These are phyloP conservation scores for Prionailurus viverrinus DNA, from an alignment of 2,113 vertebrate species.

Conservation along the genomic window DNA sequence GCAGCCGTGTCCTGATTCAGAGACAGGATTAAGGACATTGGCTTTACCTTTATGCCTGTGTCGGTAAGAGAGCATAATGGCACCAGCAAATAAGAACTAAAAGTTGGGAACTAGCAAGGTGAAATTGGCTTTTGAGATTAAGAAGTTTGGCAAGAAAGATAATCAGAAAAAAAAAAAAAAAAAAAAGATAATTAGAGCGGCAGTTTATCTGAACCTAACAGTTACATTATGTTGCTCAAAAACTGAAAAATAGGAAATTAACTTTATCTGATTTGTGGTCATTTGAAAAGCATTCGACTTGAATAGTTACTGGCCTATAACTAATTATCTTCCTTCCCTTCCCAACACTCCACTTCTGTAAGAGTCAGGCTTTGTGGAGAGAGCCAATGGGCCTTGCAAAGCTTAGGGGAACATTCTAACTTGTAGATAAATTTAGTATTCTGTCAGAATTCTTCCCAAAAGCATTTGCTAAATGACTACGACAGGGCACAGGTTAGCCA, in stretches of 20 bases:
- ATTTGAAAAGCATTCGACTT: slow-evolving; percentile 19
- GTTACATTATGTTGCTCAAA: background rate
- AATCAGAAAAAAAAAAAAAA: background rate
- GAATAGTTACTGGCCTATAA: background rate
- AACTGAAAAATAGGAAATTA: background rate
- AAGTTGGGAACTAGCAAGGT: background rate
- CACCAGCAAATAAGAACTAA: background rate
- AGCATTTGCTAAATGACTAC: background rate
- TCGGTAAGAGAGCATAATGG: background rate
- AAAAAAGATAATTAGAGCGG: background rate
- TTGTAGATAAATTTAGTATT: background rate
- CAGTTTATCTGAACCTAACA: background rate
- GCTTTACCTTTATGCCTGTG: background rate
- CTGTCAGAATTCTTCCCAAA: background rate
- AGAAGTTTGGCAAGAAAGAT: background rate
- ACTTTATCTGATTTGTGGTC: background rate
- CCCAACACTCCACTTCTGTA: background rate
- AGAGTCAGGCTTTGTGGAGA: background rate
- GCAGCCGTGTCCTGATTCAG: background rate
- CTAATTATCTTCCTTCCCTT: background rate
- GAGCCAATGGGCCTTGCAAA: background rate
- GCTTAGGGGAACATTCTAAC: background rate
- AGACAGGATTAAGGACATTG: background rate
- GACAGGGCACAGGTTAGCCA: background rate
- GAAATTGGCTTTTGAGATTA: background rate